Evolutionary conservation across 2,113 vertebrate genomes (phyloP), one percentile per base, ranked within the genome.

Genomic region (Amazona vittata): DNA sequence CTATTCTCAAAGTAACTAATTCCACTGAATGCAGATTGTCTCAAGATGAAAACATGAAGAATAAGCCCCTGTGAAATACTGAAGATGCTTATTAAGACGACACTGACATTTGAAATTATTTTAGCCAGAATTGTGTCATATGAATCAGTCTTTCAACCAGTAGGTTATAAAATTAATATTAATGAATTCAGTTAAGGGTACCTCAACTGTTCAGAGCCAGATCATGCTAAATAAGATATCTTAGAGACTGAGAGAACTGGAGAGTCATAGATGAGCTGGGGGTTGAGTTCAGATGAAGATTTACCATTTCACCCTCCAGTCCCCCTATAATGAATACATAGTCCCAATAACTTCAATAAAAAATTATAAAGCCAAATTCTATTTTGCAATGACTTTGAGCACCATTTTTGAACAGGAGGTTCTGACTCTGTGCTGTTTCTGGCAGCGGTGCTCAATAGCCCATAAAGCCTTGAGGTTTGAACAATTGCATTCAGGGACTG

Each of bases 301-400:
- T 10, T 39, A 35, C 18, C 12, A 5, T 22, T 74, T 86, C 0
- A 14, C 10, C 3, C 19, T 84, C 8, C 49, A 3, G 0, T 33
- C 10, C 10, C 10, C 47, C 26, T 55, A 4, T 8, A 44, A 52
- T 5, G 31, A 70, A 47, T 53, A 77, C 15, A 64, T 25, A 64
- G n/a, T 15, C 8, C 8, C 4, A 33, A 33, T 52, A 46, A 70
- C 39, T 1, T 57, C 18, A 7, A 20, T 5, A 26, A 70, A 77
- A 77, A 68, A 3, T 6, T 20, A 3, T 15, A 35, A 88, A 49
- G 25, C 1, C 18, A 20, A 22, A 33, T 25, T 57, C 17, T 41
- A 3, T 49, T 20, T n/a, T 53, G 14, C n/a, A 37, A 11, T 43
- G 28, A 13, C 28, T 11, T 81, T 19, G 52, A 35, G 9, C 12